These are phyloP conservation scores for Hesperophylax magnus DNA, from an alignment of 1,140 invertebrate genomes.

Conservation along the genomic window DNA sequence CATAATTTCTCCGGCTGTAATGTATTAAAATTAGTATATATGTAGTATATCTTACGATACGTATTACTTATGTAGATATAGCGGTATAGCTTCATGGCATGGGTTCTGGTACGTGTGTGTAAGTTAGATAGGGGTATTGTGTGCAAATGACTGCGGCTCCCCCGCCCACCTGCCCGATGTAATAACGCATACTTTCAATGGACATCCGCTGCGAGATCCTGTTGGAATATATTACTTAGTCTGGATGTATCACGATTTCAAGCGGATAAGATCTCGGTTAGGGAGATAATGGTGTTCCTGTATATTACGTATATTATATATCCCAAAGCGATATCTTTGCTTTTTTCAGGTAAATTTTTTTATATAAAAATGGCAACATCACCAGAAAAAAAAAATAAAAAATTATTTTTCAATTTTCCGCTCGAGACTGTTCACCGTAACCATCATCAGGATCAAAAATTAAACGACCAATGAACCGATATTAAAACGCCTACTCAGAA, in stretches of 20 bases:
- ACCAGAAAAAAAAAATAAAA: too few relatives aligned
- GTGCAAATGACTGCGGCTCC: conserved; percentile 17
- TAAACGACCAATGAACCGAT: too few relatives aligned
- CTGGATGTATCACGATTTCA: conserved; percentile 4
- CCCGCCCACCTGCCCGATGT: conserved; percentile 20
- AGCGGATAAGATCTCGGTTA: conserved; percentile 1
- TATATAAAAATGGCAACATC: too few relatives aligned
- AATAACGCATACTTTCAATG: conserved; percentile 15
- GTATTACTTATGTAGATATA: too few relatives aligned
- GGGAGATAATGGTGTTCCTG: not conserved
- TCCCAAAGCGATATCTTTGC: not conserved
- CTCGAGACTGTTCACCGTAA: too few relatives aligned
- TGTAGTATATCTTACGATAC: not conserved
- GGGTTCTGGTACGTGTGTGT: too few relatives aligned
- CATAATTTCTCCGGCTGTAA: not conserved
- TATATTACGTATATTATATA: not conserved
- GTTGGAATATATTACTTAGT: conserved; percentile 15
- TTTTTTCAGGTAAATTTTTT: too few relatives aligned
- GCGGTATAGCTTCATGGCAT: too few relatives aligned
- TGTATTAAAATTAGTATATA: not conserved
- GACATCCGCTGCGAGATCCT: conserved; percentile 16
- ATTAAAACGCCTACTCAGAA: too few relatives aligned
- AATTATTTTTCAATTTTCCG: too few relatives aligned
- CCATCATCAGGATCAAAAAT: too few relatives aligned
- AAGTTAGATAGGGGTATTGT: not conserved